Evolutionary conservation across 2,113 vertebrate genomes (phyloP), one percentile per base, ranked within the genome.

Genomic region (Rallus limicola): DNA sequence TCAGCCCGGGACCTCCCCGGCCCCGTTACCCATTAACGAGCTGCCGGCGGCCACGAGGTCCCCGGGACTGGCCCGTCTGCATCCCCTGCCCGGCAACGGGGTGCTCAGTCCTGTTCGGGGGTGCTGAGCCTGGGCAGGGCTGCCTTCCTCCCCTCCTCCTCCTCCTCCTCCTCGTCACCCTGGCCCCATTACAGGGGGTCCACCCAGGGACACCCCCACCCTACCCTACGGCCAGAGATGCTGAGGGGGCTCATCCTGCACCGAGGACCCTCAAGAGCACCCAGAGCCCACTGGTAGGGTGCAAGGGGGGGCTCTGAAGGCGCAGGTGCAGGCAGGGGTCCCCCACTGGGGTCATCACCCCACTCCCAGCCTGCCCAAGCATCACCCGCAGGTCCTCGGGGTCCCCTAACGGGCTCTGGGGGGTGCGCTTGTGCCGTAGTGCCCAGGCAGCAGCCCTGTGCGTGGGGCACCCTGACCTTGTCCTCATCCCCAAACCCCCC

Each of bases 71-170:
- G 8, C 18, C 31, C 5, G 0, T 24, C 65, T 13, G 13, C 44
- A 16, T 3, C 14, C 21, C 20, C 58, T 11, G 52, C 23, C 52
- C 6, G 0, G n/a, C 8, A 0, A 1, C 42, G 18, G 42, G 38
- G 46, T 28, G 29, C 77, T n/a, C 42, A 60, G 72, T 20, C 10
- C 36, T 26, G 7, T n/a, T 31, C n/a, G 13, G 23, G 44, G 13
- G 33, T 23, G 68, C 62, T 33, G 58, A 24, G 44, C 18, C 46
- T 6, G 34, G 6, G 40, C 34, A 11, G 40, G 15, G 9, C 33
- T 40, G 38, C 56, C 72, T 76, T 48, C 74, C 28, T 46, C 74
- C 11, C 31, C 10, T 8, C 0, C 46, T 40, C 24, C 1, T 69
- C 55, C 21, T 68, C 63, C 58, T 28, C 34, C 63, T n/a, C 36